phyloP scores from a whole-genome alignment of 2,113 vertebrate species.

The Pantherophis guttatus region DNA sequence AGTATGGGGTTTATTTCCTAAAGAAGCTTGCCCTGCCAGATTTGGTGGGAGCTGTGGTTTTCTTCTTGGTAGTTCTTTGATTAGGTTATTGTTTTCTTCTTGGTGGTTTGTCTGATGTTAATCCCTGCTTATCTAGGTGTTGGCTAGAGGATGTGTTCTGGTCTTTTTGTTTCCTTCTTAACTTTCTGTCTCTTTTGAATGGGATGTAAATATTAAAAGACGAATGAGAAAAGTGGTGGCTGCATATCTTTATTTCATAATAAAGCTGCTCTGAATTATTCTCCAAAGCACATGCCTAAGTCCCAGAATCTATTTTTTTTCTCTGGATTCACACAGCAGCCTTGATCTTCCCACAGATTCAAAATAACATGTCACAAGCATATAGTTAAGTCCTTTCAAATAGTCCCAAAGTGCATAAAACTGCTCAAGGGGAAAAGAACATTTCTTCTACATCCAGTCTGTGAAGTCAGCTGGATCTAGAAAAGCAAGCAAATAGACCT shows the following conservation, averaged over 20 bases:
- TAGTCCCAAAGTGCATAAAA: conserved; percentile 47
- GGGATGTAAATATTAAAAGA: neutral
- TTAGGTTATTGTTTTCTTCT: neutral
- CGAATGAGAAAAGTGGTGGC: conserved; percentile 44
- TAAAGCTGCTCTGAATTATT: conserved; percentile 54
- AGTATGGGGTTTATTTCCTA: neutral
- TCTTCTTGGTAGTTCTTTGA: neutral
- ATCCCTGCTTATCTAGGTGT: neutral
- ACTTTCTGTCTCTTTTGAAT: neutral
- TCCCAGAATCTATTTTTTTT: conserved; percentile 63
- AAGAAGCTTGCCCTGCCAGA: neutral
- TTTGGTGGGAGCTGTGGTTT: neutral
- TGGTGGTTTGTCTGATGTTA: neutral
- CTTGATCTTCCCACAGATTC: conserved; percentile 64
- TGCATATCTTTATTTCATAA: conserved; percentile 8
- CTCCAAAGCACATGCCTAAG: conserved; percentile 44
- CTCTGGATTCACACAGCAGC: conserved; percentile 52
- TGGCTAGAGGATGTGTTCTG: neutral
- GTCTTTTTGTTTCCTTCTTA: neutral
- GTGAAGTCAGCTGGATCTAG: conserved; percentile 35
- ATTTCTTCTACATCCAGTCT: conserved; percentile 26
- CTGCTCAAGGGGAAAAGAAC: conserved; percentile 52
- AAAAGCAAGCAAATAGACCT: conserved; percentile 39
- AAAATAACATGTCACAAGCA: conserved; percentile 57
- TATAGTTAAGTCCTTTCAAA: conserved; percentile 51